Evolutionary conservation across 2,888 invertebrate genomes (phyloP).

Genomic region (Griposia aprilina): DNA sequence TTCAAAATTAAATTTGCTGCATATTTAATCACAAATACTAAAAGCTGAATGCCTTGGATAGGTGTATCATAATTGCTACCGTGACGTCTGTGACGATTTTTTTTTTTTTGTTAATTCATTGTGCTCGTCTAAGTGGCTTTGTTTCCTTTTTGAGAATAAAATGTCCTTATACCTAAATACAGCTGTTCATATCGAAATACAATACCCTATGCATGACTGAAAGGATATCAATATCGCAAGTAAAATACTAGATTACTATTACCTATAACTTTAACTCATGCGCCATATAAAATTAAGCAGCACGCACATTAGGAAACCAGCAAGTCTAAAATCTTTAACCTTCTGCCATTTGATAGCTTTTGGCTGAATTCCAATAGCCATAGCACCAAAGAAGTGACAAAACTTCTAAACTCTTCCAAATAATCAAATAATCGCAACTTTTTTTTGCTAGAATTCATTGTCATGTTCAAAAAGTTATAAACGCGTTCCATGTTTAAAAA

Average conservation of each 20-base stretch:
- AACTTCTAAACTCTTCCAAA: constrained; percentile 10
- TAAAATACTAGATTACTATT: constrained; percentile 4
- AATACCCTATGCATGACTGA: constrained; percentile 19
- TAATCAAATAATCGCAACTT: not conserved
- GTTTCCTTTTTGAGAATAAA: no score
- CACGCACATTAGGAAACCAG: not conserved
- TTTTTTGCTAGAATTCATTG: not conserved
- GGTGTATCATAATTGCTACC: no score
- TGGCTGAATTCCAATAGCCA: constrained; percentile 24
- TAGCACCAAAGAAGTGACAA: not conserved
- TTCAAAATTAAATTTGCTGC: no score
- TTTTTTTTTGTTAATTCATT: no score
- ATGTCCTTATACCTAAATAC: not conserved
- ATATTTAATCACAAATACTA: no score
- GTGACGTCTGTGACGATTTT: no score
- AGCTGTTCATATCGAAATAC: constrained; percentile 14
- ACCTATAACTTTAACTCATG: constrained; percentile 4
- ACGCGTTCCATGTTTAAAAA: constrained; percentile 16
- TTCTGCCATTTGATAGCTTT: constrained; percentile 2
- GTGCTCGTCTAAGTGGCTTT: no score
- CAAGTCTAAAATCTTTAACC: not conserved
- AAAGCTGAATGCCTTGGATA: no score
- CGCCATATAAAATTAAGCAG: not conserved
- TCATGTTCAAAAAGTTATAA: constrained; percentile 15
- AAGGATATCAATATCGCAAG: constrained; percentile 26